Evolutionary conservation across 2,888 invertebrate genomes (phyloP), one percentile per base, ranked within the genome.

Genomic region (Aspidapion aeneum): DNA sequence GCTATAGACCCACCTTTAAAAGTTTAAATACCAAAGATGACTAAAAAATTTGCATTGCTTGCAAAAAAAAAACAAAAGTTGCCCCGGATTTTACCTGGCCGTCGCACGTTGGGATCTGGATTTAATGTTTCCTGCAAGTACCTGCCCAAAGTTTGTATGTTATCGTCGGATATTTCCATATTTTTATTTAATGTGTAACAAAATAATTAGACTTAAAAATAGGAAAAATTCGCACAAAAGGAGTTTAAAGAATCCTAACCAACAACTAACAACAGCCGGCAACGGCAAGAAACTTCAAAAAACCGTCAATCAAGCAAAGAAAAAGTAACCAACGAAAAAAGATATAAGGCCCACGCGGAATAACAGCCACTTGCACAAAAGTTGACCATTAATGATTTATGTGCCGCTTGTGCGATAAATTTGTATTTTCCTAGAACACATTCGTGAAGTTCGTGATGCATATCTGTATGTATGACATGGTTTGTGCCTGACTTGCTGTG

Each of bases 151-250:
- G 91, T 90, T 71, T 87, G 84, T 71, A 94, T 82, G 82, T 96
- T 96, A 55, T 88, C 90, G 60, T 94, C 94, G 1, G 91, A 93
- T 16, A 96, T 84, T 78, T 96, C 96, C 96, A 97, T 97, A 70
- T 35, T 35, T 35, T 35, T 35, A 35, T 12, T 35, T 35, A 35
- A 35, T 35, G 35, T 12, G 5, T 35, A 7, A 35, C 3, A 35
- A 35, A 7, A 35, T 35, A 35, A 35, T 7, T 7, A 12, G 35
- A 35, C 35, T 35, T 7, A 35, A 35, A 12, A 12, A 35, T 35
- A 35, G 5, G 35, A 35, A 35, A 35, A n/a, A n/a, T n/a, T n/a
- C n/a, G n/a, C n/a, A n/a, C n/a, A n/a, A n/a, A n/a, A n/a, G n/a
- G n/a, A n/a, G n/a, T n/a, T 12, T 35, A 12, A 3, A 35, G 12